Base-by-base conservation (phyloP, 2,113 vertebrate genomes). In the Salvator merianae region DNA sequence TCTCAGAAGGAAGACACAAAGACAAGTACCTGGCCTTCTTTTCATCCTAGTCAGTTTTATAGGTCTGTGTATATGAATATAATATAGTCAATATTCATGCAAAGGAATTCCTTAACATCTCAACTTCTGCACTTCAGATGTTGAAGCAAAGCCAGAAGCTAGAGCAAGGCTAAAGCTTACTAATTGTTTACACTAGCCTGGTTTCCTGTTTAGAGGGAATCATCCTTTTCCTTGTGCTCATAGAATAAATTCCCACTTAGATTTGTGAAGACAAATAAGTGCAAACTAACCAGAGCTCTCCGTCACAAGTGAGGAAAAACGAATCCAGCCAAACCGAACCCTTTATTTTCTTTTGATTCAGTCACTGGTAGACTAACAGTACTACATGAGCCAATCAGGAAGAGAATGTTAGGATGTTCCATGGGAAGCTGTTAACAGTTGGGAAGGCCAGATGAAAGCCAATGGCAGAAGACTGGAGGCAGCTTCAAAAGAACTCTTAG, bases 361-460 rank as follows among this genome's bases (percentile, higher is more conserved):
- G 77, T 36, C 24, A 2, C n/a, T 3, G 32, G 68, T 14, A 69
- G 32, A 7, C 18, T 1, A 38, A 63, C 34, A 13, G 26, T 14
- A 63, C 9, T 16, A 8, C 38, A 5, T 38, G 63, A 79, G 38
- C 63, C 40, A 66, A 47, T 79, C 38, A 7, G 77, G 30, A 2
- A 63, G 5, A 66, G 26, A 24, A 30, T 8, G 26, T 6, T 7
- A 26, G 36, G 6, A 43, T 28, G 16, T 79, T 65, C 75, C 9
- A 10, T 32, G n/a, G 53, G 55, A 38, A 77, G 76, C 76, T 36
- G 73, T 77, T 77, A 53, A 36, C 76, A 62, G 76, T 77, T 77
- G 76, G n/a, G 32, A 20, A 62, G 55, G 1, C 3, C 43, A 47
- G 47, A 7, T 0, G 24, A 62, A 10, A 32, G 3, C 53, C 76